A percentile compares a stretch with the other conserved stretches of the same genome.
Conservation (phyloP, 2,797 vertebrate species). For the Malurus leucopterus region DNA sequence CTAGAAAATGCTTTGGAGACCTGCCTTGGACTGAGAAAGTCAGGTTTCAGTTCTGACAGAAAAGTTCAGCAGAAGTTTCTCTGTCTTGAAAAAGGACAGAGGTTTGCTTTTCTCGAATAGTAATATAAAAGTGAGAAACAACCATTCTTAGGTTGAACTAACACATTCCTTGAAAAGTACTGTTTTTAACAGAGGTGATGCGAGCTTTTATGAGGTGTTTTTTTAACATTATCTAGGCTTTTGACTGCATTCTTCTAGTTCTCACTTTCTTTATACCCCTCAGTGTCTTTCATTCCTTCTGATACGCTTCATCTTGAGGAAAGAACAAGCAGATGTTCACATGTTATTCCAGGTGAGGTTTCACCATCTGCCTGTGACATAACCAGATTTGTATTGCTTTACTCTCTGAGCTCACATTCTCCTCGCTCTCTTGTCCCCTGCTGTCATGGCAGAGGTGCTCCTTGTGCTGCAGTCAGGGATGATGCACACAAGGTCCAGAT, state of each 20-base stretch:
- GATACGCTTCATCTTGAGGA: neutral
- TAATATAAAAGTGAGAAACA: neutral
- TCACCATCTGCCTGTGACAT: neutral
- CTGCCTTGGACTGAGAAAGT: neutral
- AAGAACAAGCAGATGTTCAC: neutral
- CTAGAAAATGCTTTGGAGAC: neutral
- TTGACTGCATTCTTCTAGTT: neutral
- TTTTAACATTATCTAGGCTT: neutral
- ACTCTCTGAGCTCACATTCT: neutral
- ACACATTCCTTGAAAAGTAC: neutral
- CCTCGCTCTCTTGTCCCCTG: neutral
- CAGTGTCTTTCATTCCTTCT: neutral
- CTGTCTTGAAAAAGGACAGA: neutral
- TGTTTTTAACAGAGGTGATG: neutral
- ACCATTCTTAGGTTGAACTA: neutral
- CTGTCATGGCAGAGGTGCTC: neutral
- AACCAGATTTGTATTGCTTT: neutral
- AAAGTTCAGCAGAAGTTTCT: neutral
- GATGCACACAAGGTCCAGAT: rapidly evolving
- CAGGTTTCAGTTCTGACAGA: neutral
- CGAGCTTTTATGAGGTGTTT: rapidly evolving
- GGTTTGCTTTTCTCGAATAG: neutral
- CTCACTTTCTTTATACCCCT: neutral
- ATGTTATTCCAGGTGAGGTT: neutral
- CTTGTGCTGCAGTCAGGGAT: neutral